These are phyloP conservation scores for Kryptopterus vitreolus DNA, from an alignment of 2,797 vertebrate genomes.

Conservation along the genomic window DNA sequence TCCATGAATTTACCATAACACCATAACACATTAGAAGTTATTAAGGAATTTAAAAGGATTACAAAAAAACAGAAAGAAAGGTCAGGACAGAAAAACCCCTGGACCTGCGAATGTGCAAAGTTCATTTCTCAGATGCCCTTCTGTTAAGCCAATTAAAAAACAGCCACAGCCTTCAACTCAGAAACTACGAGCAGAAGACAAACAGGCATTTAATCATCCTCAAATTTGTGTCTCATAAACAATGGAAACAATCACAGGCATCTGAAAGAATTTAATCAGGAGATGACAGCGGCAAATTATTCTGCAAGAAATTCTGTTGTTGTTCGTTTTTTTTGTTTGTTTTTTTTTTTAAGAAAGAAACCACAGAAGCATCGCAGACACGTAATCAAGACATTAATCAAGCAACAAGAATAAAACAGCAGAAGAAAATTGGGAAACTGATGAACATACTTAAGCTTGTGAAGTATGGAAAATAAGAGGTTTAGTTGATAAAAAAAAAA, in stretches of 20 bases:
- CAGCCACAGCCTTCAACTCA: no score
- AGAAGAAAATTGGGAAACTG: background rate
- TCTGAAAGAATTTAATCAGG: slow-evolving; percentile 36
- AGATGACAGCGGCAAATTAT: slow-evolving; percentile 9
- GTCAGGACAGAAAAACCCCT: background rate
- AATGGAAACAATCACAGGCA: slow-evolving; percentile 33
- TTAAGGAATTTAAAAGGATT: slow-evolving; percentile 1
- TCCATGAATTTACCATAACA: no score
- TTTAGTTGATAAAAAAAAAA: background rate
- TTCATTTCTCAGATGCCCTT: background rate
- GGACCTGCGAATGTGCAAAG: background rate
- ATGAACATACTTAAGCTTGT: background rate
- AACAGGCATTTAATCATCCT: slow-evolving; percentile 12
- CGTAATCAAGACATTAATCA: slow-evolving; percentile 44
- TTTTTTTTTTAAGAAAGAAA: background rate
- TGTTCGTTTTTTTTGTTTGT: no score
- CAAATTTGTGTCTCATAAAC: background rate
- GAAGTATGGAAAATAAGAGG: background rate
- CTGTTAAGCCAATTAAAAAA: background rate
- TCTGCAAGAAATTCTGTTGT: background rate
- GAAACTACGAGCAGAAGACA: background rate
- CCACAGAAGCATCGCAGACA: background rate
- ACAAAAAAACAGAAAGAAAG: slow-evolving; percentile 21
- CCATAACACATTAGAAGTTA: background rate
- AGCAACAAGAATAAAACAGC: background rate